Conservation (phyloP, 2,113 vertebrate genomes). For the Rhynchomys soricoides region DNA sequence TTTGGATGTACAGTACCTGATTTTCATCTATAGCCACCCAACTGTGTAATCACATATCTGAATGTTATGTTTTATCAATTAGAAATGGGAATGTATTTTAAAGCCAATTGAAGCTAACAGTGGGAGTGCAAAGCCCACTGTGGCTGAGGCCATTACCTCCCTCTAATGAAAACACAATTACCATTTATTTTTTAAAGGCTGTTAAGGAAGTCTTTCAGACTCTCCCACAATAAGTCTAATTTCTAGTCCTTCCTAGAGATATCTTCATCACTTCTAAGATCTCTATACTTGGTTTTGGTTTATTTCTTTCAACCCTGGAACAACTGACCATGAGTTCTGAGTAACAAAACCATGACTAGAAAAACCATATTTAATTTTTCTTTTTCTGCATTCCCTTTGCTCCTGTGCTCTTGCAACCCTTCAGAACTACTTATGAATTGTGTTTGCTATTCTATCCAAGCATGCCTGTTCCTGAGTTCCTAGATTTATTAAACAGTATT, state of each 20-base stretch:
- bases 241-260: slow-evolving; percentile 16
- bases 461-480: background rate
- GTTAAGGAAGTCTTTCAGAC: slow-evolving; percentile 26
- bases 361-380: background rate
- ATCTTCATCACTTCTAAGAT: background rate
- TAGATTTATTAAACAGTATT: background rate
- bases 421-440: background rate
- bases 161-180: background rate
- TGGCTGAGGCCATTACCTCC: background rate
- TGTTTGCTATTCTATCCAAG: background rate
- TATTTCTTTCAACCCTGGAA: slow-evolving; percentile 21
- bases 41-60: background rate
- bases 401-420: background rate
- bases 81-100: slow-evolving; percentile 27
- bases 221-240: background rate
- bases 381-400: background rate
- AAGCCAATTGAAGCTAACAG: background rate
- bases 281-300: background rate
- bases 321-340: background rate
- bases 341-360: background rate
- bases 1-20: background rate
- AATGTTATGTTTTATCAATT: background rate
- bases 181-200: background rate
- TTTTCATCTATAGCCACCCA: too few relatives aligned
- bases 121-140: background rate